A percentile compares a stretch with the other conserved stretches of the same genome.
Conservation (phyloP, 2,888 invertebrate species). For the Allolobophora icterica region DNA sequence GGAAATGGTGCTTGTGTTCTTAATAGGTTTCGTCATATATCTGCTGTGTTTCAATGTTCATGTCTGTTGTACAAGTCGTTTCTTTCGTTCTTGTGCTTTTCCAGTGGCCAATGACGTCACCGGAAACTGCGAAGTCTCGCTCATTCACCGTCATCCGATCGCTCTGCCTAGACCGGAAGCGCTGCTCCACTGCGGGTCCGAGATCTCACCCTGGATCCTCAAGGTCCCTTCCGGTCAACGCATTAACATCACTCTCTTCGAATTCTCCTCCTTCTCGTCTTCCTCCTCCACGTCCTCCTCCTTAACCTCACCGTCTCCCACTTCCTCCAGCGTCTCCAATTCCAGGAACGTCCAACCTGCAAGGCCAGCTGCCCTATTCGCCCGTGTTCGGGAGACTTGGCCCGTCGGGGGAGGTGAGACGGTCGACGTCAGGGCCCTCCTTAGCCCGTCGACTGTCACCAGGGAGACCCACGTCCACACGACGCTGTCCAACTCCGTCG, state of each 20-base stretch:
- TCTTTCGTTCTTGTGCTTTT: neutral
- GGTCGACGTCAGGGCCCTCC: neutral
- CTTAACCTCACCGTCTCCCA: neutral
- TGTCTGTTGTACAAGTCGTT: neutral
- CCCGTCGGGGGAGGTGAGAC: neutral
- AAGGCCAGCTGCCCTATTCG: neutral
- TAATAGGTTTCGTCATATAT: neutral
- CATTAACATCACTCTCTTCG: constrained; percentile 30
- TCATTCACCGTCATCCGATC: neutral
- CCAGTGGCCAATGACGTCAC: constrained; percentile 13
- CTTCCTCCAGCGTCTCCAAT: neutral
- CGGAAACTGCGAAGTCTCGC: neutral
- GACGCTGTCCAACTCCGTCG: constrained; percentile 17
- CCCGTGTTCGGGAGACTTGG: neutral
- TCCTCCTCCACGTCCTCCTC: neutral
- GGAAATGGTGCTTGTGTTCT: neutral
- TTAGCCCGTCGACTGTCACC: neutral
- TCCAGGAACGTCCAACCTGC: neutral
- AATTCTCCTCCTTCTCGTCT: constrained; percentile 26
- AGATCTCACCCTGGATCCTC: constrained; percentile 31
- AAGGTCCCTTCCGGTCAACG: constrained; percentile 25
- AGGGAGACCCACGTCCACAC: constrained; percentile 30
- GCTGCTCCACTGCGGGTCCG: constrained; percentile 32
- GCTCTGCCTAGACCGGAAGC: neutral
- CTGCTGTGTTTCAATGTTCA: neutral